Evolutionary conservation across 2,888 invertebrate genomes (phyloP), one percentile per base, ranked within the genome.

Genomic region (Morpho achilles): DNA sequence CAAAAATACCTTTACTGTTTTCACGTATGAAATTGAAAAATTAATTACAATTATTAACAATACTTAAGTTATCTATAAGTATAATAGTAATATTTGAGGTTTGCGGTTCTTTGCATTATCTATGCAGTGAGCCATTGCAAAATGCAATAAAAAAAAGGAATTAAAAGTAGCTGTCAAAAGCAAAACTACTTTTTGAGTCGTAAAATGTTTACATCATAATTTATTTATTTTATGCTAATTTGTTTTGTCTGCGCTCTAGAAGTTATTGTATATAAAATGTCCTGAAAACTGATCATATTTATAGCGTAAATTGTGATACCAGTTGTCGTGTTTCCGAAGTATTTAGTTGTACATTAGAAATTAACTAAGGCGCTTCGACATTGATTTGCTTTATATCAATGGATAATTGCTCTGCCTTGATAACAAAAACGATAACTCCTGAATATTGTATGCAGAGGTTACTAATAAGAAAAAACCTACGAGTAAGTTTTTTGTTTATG

Each of bases 101-200:
- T 32, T 32, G 5, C 3, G 32, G 5, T 3, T 32, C 32, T 3
- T 5, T 32, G 32, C 5, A 32, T 32, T 32, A 32, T 32, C 42
- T 43, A 8, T 43, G 42, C 9, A 7, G 42, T 43, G 42, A 23
- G 7, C 44, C n/a, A 32, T 32, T 7, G 10, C 7, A 43, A 43
- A 43, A 43, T 43, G 43, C 10, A 53, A 60, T 56, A 50, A 46
- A 46, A 45, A 51, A 55, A 50, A 47, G 43, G 32, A 57, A 57
- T 57, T 53, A 57, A 54, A 57, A 60, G 57, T 57, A 61, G 54
- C 48, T 54, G 58, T 61, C 61, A 61, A 58, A 61, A 52, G 49
- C 52, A 45, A 45, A 10, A 55, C 57, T 58, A 58, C 58, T 61
- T 61, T 61, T 52, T 43, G 42, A 52, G 54, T 32, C 48, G 52